phyloP scores from a whole-genome alignment of 2,888 invertebrate genomes.

The Enchytraeus crypticus region DNA sequence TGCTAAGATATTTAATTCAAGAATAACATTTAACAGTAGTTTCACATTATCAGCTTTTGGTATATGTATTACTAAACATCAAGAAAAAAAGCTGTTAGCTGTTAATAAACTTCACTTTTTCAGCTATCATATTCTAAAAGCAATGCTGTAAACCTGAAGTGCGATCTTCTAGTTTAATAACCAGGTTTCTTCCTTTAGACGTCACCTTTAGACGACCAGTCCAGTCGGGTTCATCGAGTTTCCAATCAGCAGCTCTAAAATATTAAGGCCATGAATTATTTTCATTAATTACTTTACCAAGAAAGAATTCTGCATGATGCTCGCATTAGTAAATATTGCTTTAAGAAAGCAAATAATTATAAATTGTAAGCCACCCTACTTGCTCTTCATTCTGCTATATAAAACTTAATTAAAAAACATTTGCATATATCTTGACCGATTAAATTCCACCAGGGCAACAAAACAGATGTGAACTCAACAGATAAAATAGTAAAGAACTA shows the following conservation, averaged over 20 bases:
- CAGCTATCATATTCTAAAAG: neutral
- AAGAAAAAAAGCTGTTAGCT: neutral
- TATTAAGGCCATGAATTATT: neutral
- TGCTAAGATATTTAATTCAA: too few relatives aligned
- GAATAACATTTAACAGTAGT: neutral
- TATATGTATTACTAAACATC: neutral
- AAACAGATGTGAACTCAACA: too few relatives aligned
- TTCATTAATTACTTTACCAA: neutral
- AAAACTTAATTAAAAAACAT: too few relatives aligned
- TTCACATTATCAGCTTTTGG: neutral
- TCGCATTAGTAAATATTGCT: too few relatives aligned
- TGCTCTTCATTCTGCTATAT: too few relatives aligned
- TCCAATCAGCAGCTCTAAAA: conserved; percentile 95
- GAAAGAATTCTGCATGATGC: neutral
- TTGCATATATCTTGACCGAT: too few relatives aligned
- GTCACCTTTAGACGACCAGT: conserved; percentile 89
- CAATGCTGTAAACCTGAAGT: conserved; percentile 57
- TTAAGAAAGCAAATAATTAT: too few relatives aligned
- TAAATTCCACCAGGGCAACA: too few relatives aligned
- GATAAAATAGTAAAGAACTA: too few relatives aligned
- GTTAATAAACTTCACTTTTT: neutral
- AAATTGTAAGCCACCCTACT: too few relatives aligned
- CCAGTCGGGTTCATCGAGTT: conserved; percentile 95
- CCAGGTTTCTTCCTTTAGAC: conserved; percentile 73
- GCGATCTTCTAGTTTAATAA: conserved; percentile 92